These are phyloP conservation scores for Gavia stellata DNA, from an alignment of 2,113 vertebrate genomes.

Conservation along the genomic window DNA sequence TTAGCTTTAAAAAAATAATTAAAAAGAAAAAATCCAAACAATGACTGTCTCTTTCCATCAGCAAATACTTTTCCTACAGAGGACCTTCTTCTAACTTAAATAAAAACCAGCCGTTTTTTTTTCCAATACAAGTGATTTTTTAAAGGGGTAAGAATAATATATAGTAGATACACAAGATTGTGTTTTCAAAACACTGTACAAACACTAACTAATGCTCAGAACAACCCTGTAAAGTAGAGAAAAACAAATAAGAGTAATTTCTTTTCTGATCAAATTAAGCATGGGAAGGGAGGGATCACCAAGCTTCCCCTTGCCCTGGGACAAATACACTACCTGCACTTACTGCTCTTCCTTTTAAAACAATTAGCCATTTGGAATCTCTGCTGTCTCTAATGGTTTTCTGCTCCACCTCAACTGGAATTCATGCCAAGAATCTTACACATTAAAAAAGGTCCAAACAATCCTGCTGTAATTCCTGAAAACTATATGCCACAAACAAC, in stretches of 20 bases:
- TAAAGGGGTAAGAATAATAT: not conserved
- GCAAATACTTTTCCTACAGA: not conserved
- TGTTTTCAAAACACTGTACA: not conserved
- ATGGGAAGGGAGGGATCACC: not conserved
- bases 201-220: not conserved
- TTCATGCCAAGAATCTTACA: not conserved
- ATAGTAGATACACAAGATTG: not conserved
- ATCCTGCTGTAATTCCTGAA: not conserved
- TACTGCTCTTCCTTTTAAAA: constrained; percentile 17
- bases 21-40: not conserved
- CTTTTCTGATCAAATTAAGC: not conserved
- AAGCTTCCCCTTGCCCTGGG: not conserved
- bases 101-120: not conserved
- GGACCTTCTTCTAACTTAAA: not conserved
- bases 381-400: not conserved
- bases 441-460: not conserved
- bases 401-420: not conserved
- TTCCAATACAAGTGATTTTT: not conserved
- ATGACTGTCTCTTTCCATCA: not conserved
- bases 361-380: not conserved
- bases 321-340: not conserved
- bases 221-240: not conserved
- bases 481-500: not conserved
- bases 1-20: not conserved
- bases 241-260: not conserved